Conservation (phyloP, 2,888 invertebrate genomes). For the Tetragonisca angustula region DNA sequence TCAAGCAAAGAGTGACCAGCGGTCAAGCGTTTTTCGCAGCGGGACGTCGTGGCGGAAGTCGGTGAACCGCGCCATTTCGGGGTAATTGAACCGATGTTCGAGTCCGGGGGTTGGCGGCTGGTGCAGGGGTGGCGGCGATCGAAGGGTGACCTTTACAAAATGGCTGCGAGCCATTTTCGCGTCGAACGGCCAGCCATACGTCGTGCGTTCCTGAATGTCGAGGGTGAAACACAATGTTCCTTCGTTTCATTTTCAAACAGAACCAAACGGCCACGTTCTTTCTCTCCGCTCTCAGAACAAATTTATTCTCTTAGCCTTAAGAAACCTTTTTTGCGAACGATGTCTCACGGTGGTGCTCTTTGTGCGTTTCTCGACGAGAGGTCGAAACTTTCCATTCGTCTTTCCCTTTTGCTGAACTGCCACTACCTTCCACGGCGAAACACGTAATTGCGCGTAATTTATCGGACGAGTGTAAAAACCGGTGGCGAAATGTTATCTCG, state of each 20-base stretch:
- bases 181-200: slow-evolving; percentile 6
- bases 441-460: too few species aligned
- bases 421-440: too few species aligned
- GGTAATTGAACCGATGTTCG: slow-evolving; percentile 73
- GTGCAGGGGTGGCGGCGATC: slow-evolving; percentile 65
- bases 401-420: not conserved
- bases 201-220: slow-evolving; percentile 19
- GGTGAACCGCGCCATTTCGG: slow-evolving; percentile 71
- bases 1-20: slow-evolving; percentile 81
- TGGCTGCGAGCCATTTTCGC: slow-evolving; percentile 79
- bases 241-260: not conserved
- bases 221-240: not conserved
- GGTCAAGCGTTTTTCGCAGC: slow-evolving; percentile 79
- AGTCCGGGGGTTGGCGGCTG: slow-evolving; percentile 52
- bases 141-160: slow-evolving; percentile 76
- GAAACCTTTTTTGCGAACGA: not conserved
- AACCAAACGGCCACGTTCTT: too few species aligned
- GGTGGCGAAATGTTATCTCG: too few species aligned
- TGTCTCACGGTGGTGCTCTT: not conserved
- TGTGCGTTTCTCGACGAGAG: not conserved
- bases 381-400: not conserved
- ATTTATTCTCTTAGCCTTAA: not conserved
- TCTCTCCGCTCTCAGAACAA: not conserved
- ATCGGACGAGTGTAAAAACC: too few species aligned
- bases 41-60: slow-evolving; percentile 71